Percentiles rank a stretch among this genome's conserved stretches.
phyloP scores from a whole-genome alignment of 2,888 invertebrate species.

The Agrenia bidenticulata region DNA sequence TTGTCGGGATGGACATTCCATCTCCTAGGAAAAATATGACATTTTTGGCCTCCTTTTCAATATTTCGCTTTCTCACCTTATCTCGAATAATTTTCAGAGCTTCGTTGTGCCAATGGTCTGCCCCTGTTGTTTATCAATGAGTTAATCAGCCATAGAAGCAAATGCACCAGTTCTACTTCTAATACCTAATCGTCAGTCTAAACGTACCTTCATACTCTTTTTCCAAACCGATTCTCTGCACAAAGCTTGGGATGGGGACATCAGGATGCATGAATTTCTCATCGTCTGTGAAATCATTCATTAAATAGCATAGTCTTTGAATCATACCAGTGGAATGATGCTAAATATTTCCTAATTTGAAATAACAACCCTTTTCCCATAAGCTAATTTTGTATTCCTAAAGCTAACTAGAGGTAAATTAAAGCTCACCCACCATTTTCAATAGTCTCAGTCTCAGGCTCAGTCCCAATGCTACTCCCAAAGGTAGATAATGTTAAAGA shows the following conservation, averaged over 20 bases:
- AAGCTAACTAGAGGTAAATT: too few relatives aligned
- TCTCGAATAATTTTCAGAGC: neutral
- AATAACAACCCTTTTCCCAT: too few relatives aligned
- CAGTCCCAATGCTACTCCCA: too few relatives aligned
- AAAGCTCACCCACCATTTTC: too few relatives aligned
- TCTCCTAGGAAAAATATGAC: constrained; percentile 55
- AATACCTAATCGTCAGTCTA: neutral
- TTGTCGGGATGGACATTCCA: constrained; percentile 59
- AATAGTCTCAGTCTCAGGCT: too few relatives aligned
- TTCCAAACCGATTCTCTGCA: constrained; percentile 8
- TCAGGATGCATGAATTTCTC: constrained; percentile 12
- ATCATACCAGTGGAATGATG: too few relatives aligned
- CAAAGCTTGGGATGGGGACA: constrained; percentile 5
- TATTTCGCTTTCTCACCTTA: constrained; percentile 10
- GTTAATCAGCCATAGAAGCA: neutral
- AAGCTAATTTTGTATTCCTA: too few relatives aligned
- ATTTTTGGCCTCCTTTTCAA: constrained; percentile 26
- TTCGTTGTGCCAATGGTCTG: constrained; percentile 5
- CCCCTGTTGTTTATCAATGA: constrained; percentile 1
- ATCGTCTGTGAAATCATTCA: neutral
- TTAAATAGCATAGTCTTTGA: constrained; percentile 5
- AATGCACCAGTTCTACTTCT: neutral
- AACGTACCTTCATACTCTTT: constrained; percentile 13
- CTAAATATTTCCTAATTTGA: neutral
- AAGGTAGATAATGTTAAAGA: too few relatives aligned